A percentile compares a stretch with the other conserved stretches of the same genome.
Evolutionary conservation across 2,888 invertebrate species (phyloP).

Genomic region (Phyllotreta cruciferae): DNA sequence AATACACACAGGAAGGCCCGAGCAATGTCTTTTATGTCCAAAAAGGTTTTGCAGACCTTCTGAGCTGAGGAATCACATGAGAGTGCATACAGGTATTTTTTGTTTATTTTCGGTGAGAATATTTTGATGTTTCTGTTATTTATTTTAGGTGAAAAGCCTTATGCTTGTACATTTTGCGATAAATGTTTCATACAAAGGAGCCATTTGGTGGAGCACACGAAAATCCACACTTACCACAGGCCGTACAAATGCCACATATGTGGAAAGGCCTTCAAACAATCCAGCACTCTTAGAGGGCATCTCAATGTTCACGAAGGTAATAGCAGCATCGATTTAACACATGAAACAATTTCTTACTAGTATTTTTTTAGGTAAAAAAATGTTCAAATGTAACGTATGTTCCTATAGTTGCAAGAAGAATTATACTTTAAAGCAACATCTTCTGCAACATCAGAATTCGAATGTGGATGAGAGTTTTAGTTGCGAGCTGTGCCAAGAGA

Average conservation of each 20-base stretch:
- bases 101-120: not conserved
- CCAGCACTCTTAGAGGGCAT: constrained; percentile 52
- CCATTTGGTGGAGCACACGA: constrained; percentile 54
- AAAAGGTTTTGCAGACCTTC: constrained; percentile 55
- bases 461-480: constrained; percentile 24
- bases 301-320: constrained; percentile 54
- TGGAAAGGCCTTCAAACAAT: constrained; percentile 53
- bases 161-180: constrained; percentile 52
- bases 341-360: not conserved
- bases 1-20: constrained; percentile 53
- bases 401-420: constrained; percentile 54
- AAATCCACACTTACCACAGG: constrained; percentile 52
- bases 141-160: constrained; percentile 55
- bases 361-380: constrained; percentile 50
- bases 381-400: constrained; percentile 53
- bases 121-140: constrained; percentile 1
- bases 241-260: constrained; percentile 54
- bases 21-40: constrained; percentile 52
- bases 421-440: constrained; percentile 53
- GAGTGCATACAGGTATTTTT: constrained; percentile 53
- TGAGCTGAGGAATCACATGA: constrained; percentile 53
- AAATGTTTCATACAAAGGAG: constrained; percentile 54
- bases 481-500: constrained; percentile 35
- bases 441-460: constrained; percentile 48
- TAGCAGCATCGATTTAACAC: not conserved